These are phyloP conservation scores for Cynoglossus semilaevis DNA, from an alignment of 2,113 vertebrate genomes.

Conservation along the genomic window DNA sequence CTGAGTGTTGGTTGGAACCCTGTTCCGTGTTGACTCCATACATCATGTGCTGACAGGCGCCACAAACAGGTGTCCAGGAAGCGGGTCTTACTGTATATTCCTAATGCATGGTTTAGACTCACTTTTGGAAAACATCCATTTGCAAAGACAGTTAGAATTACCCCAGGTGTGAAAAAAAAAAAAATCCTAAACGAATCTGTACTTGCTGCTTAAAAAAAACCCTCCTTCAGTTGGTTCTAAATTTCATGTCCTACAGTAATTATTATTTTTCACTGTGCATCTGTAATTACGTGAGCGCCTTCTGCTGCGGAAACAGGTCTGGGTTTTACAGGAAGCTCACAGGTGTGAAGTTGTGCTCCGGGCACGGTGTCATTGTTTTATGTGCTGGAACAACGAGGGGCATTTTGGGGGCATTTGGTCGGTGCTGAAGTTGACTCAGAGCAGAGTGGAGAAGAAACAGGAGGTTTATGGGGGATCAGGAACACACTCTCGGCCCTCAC, in stretches of 20 bases:
- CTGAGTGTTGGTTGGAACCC: constrained; percentile 39
- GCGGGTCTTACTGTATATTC: constrained; percentile 23
- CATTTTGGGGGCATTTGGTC: constrained; percentile 7
- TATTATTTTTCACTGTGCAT: constrained; percentile 66
- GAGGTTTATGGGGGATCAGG: not conserved
- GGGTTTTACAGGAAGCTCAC: constrained; percentile 25
- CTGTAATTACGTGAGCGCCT: constrained; percentile 64
- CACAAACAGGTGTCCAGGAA: constrained; percentile 73
- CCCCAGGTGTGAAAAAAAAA: constrained; percentile 40
- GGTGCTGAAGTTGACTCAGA: constrained; percentile 4
- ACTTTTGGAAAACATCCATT: constrained; percentile 67
- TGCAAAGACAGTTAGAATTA: constrained; percentile 63
- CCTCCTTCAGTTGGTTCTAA: constrained; percentile 53
- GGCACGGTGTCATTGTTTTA: constrained; percentile 6
- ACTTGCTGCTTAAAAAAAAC: constrained; percentile 64
- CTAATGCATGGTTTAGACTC: constrained; percentile 48
- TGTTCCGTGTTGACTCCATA: constrained; percentile 28
- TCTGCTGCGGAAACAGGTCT: constrained; percentile 49
- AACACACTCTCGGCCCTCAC: constrained; percentile 12
- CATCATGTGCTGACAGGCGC: constrained; percentile 65
- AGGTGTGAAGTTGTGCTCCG: constrained; percentile 46
- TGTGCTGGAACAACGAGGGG: not conserved
- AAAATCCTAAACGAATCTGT: constrained; percentile 57
- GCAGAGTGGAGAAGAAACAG: not conserved
- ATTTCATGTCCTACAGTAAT: constrained; percentile 68